Conservation (phyloP, 2,888 invertebrate species). For the Mechanitis mazaeus region DNA sequence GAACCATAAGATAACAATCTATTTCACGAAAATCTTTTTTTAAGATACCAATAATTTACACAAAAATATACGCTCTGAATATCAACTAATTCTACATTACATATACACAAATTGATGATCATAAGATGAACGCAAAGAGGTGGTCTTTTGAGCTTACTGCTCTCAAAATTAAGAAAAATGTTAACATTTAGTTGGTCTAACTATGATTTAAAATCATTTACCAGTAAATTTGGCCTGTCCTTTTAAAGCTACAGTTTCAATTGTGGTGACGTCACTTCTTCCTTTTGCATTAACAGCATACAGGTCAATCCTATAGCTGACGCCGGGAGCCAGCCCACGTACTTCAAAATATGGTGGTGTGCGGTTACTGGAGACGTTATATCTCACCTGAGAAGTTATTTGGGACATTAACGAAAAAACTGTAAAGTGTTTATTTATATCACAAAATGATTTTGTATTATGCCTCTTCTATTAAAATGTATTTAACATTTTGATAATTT, state of each 20-base stretch:
- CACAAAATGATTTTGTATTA: no score
- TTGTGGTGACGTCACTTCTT: conserved; percentile 86
- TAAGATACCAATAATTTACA: no score
- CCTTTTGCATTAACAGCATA: conserved; percentile 93
- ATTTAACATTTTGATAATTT: background rate
- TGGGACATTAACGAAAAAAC: no score
- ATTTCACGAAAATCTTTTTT: background rate
- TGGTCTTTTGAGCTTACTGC: no score
- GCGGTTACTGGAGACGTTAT: conserved; percentile 79
- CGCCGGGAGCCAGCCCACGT: conserved; percentile 82
- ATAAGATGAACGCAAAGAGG: no score
- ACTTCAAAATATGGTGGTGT: conserved; percentile 82
- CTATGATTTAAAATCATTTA: conserved; percentile 46
- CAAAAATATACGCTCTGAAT: no score
- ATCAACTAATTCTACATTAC: no score
- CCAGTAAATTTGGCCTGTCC: conserved; percentile 92
- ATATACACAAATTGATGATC: no score
- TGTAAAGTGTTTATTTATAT: no score
- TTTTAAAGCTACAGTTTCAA: conserved; percentile 89
- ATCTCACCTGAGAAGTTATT: conserved; percentile 59
- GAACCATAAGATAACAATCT: background rate
- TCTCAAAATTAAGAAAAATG: no score
- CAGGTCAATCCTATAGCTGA: conserved; percentile 87
- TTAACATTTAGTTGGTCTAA: no score
- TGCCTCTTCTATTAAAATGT: no score